A percentile compares a stretch with the other conserved stretches of the same genome.
phyloP scores from a whole-genome alignment of 2,113 vertebrate genomes.

The Pholis gunnellus region DNA sequence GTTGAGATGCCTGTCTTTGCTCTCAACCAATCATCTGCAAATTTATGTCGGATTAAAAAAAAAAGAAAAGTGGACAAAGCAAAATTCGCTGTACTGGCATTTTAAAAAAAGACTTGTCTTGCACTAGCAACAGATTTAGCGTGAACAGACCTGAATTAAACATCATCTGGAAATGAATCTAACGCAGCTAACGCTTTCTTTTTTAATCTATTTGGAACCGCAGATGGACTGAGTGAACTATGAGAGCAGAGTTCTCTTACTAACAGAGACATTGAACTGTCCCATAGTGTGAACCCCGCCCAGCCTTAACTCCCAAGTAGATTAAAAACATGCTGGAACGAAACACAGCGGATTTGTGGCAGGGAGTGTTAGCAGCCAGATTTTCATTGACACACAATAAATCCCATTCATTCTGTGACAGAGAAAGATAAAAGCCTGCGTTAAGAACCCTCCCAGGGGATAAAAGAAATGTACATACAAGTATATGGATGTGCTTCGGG shows the following conservation, averaged over 20 bases:
- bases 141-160: constrained; percentile 35
- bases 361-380: constrained; percentile 65
- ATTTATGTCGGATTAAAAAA: not conserved
- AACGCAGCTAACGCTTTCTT: constrained; percentile 17
- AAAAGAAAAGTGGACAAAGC: constrained; percentile 35
- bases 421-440: constrained; percentile 29
- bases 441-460: not conserved
- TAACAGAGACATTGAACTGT: constrained; percentile 23
- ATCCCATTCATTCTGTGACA: constrained; percentile 45
- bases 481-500: constrained; percentile 24
- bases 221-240: not conserved
- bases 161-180: constrained; percentile 40
- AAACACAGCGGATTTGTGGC: constrained; percentile 48
- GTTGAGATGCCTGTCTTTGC: constrained; percentile 22
- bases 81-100: constrained; percentile 1
- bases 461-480: constrained; percentile 19
- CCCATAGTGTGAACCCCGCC: constrained; percentile 55
- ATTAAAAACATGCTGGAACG: constrained; percentile 67
- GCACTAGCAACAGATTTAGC: constrained; percentile 37
- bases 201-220: constrained; percentile 41
- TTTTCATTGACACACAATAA: constrained; percentile 45
- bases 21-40: not conserved
- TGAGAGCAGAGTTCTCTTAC: not conserved
- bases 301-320: constrained; percentile 38
- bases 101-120: constrained; percentile 15